Conservation (phyloP, 2,888 invertebrate species). For the Ceraclea dissimilis region DNA sequence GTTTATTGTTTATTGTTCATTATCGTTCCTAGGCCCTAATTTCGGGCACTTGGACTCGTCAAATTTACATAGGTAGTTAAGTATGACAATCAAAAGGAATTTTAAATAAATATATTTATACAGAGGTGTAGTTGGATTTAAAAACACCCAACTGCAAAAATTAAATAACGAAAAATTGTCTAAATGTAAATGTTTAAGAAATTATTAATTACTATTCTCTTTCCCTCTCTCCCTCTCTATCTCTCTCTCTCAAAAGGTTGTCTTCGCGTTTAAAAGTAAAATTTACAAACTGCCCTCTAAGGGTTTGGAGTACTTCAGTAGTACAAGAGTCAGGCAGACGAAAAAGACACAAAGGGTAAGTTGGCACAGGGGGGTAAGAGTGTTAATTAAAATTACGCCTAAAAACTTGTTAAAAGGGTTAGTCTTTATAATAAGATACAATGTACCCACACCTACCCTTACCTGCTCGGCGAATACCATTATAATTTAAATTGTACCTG, state of each 20-base stretch:
- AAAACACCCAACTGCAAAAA: neutral
- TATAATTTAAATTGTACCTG: too few relatives aligned
- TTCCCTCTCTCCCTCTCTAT: too few relatives aligned
- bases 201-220: constrained; percentile 15
- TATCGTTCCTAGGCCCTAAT: too few relatives aligned
- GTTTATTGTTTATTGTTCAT: too few relatives aligned
- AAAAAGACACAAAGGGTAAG: constrained; percentile 6
- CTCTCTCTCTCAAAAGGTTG: constrained; percentile 6
- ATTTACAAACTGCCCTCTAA: constrained; percentile 12
- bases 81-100: neutral
- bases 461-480: too few relatives aligned
- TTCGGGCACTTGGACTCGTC: too few relatives aligned
- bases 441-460: too few relatives aligned
- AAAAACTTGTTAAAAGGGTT: constrained; percentile 24
- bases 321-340: constrained; percentile 14
- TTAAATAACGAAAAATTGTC: neutral
- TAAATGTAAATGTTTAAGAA: constrained; percentile 11
- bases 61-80: too few relatives aligned
- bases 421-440: too few relatives aligned
- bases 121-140: neutral
- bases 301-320: too few relatives aligned
- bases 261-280: constrained; percentile 12
- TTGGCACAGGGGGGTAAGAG: constrained; percentile 18
- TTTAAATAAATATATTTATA: neutral
- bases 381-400: constrained; percentile 26